Base-by-base conservation (phyloP, 2,888 invertebrate species). In the Acronicta psi region DNA sequence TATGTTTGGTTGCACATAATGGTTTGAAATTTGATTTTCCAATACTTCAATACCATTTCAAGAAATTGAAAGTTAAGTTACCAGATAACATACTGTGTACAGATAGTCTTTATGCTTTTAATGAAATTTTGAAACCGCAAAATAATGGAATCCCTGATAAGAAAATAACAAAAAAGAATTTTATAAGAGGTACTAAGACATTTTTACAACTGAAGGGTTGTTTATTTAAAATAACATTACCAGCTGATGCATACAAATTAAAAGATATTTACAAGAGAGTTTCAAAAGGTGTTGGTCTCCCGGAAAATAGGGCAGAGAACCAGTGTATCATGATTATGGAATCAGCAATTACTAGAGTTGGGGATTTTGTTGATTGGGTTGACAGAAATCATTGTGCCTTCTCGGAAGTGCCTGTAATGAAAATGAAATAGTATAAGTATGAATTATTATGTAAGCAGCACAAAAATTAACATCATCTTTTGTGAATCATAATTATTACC, bases 261-360 rank as follows among this genome's bases (percentile, higher is more conserved):
- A 17, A 5, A 0, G 42, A 47, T 23, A n/a, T 47, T 16, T 37
- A 23, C 16, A 10, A 0, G 0, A 36, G 29, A 17, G 11, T 46
- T 23, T 25, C 14, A n/a, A n/a, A 18, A 1, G 40, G 18, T n/a
- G 4, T 17, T 25, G 13, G 17, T 14, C 20, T 42, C 7, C 17
- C 14, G 17, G n/a, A 36, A 9, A 36, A 59, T 10, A 34, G 36
- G 1, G 60, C 47, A 16, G 60, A 59, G 13, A 29, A 42, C 34
- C 59, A 59, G n/a, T 59, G 58, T 36, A 36, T 59, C n/a, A 59
- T 59, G 58, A 46, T 46, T 20, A 41, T 59, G 41, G 59, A 47
- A 41, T 20, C 46, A 29, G 59, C 46, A 11, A 34, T 41, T 29
- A n/a, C 34, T 25, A n/a, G 18, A 29, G 18, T 10, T 6, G 13